A percentile compares a stretch with the other conserved stretches of the same genome.
These are phyloP conservation scores for Megaceryle alcyon DNA, from an alignment of 2,797 vertebrate genomes.

Conservation along the genomic window DNA sequence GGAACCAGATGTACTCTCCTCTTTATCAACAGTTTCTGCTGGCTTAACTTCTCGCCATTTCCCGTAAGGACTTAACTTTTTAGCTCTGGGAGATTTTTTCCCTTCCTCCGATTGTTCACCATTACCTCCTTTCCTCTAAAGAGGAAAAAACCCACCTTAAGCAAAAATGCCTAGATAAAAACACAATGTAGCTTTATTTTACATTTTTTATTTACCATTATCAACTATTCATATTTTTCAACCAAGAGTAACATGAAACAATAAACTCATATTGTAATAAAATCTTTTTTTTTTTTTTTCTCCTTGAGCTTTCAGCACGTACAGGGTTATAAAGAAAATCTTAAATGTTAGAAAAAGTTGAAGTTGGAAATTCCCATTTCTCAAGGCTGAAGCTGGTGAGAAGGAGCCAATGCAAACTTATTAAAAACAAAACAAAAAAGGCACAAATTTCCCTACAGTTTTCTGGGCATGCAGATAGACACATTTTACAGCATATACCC, in stretches of 20 bases:
- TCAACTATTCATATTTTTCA: constrained; percentile 7
- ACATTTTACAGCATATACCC: neutral
- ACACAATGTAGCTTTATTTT: constrained; percentile 62
- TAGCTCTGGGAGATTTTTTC: constrained; percentile 64
- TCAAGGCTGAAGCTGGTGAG: neutral
- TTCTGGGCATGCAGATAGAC: neutral
- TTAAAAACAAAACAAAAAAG: neutral
- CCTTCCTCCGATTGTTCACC: constrained; percentile 55
- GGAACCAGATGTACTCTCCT: constrained; percentile 48
- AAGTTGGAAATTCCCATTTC: neutral
- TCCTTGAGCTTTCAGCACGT: neutral
- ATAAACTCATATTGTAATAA: neutral
- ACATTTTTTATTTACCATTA: neutral
- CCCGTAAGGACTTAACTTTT: constrained; percentile 86
- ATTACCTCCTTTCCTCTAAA: constrained; percentile 74
- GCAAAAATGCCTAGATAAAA: constrained; percentile 69
- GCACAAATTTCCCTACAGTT: neutral
- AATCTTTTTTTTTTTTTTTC: neutral
- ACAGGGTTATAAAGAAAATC: neutral
- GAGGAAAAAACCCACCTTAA: constrained; percentile 68
- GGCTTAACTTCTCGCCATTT: constrained; percentile 87
- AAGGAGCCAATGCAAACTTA: neutral
- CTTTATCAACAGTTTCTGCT: constrained; percentile 52
- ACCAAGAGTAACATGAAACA: neutral
- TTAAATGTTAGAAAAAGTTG: neutral